Evolutionary conservation across 2,888 invertebrate species (phyloP).

Genomic region (Protonemura montana): DNA sequence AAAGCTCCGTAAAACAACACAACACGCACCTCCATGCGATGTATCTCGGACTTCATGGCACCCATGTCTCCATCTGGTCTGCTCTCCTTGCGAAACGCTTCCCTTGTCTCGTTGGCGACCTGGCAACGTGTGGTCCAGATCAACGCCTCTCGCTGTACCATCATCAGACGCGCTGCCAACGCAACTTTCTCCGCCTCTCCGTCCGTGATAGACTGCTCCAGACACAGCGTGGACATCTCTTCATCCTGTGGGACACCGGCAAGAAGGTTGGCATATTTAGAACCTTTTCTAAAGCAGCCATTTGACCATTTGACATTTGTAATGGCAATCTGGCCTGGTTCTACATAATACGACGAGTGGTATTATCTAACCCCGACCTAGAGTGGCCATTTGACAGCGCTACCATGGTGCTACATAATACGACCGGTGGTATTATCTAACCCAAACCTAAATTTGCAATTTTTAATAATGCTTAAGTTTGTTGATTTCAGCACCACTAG

Average conservation of each 20-base stretch:
- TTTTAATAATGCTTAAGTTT: too few relatives aligned
- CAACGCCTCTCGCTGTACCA: slow-evolving; percentile 71
- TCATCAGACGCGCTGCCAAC: slow-evolving; percentile 70
- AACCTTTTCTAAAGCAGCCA: too few relatives aligned
- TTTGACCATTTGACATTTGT: too few relatives aligned
- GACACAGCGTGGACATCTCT: slow-evolving; percentile 71
- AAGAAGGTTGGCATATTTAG: not conserved
- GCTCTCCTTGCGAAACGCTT: slow-evolving; percentile 71
- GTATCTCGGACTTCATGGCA: slow-evolving; percentile 81
- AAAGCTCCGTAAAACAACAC: too few relatives aligned
- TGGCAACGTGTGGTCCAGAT: slow-evolving; percentile 84
- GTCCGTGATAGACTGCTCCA: slow-evolving; percentile 73
- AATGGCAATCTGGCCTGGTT: too few relatives aligned
- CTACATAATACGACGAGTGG: too few relatives aligned
- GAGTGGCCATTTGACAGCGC: too few relatives aligned
- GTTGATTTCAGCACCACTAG: too few relatives aligned
- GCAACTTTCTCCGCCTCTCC: slow-evolving; percentile 72
- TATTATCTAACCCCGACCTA: too few relatives aligned
- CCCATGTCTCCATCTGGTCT: slow-evolving; percentile 75
- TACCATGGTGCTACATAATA: too few relatives aligned
- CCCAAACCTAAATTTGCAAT: too few relatives aligned
- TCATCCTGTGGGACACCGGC: slow-evolving; percentile 65
- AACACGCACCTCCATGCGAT: slow-evolving; percentile 82
- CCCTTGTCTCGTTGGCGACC: slow-evolving; percentile 75
- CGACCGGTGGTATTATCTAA: too few relatives aligned